phyloP scores from a whole-genome alignment of 2,888 invertebrate genomes.

The Gonocerus acuteangulatus region DNA sequence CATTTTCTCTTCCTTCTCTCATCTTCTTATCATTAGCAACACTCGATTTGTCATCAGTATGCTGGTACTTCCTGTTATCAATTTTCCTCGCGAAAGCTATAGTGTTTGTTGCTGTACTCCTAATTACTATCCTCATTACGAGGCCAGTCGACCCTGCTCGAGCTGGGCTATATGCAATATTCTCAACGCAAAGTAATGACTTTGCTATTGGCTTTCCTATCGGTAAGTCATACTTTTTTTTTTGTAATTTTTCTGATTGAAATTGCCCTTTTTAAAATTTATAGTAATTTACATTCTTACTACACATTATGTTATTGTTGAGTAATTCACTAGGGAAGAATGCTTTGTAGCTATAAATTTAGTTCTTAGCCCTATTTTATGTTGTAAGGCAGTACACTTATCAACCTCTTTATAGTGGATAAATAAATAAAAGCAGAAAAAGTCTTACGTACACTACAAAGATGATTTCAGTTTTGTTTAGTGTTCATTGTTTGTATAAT shows the following conservation, averaged over 20 bases:
- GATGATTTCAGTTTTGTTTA: too few relatives aligned
- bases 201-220: conserved; percentile 95
- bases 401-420: too few relatives aligned
- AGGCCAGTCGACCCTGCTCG: conserved; percentile 71
- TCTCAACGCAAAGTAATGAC: conserved; percentile 94
- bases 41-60: conserved; percentile 72
- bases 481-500: too few relatives aligned
- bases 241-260: conserved; percentile 38
- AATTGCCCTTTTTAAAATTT: not conserved
- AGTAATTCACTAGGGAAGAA: too few relatives aligned
- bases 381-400: too few relatives aligned
- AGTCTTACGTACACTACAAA: too few relatives aligned
- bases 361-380: too few relatives aligned
- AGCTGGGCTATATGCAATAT: conserved; percentile 87
- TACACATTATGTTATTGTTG: too few relatives aligned
- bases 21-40: conserved; percentile 85
- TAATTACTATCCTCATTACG: conserved; percentile 59
- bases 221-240: conserved; percentile 51
- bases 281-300: too few relatives aligned
- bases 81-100: conserved; percentile 77
- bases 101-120: conserved; percentile 71
- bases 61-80: conserved; percentile 84
- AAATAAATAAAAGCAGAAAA: too few relatives aligned
- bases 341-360: too few relatives aligned
- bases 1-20: conserved; percentile 84